A percentile compares a stretch with the other conserved stretches of the same genome.
Evolutionary conservation across 2,888 invertebrate genomes (phyloP).

Genomic region (Caradrina clavipalpis): DNA sequence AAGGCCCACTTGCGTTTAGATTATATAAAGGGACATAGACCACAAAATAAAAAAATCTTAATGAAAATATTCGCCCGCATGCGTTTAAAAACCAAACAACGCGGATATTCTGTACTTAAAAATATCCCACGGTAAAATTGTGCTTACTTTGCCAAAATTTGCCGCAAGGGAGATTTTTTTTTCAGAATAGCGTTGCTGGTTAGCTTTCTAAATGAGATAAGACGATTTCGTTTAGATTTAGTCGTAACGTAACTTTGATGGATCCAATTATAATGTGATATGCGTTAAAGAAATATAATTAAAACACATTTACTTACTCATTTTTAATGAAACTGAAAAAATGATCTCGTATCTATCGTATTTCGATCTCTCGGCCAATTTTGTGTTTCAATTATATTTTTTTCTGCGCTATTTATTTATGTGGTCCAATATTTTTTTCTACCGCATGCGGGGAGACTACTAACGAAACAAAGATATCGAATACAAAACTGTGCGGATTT

Average conservation of each 20-base stretch:
- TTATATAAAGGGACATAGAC: slow-evolving; percentile 65
- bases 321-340: slow-evolving; percentile 12
- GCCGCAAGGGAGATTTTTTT: no score
- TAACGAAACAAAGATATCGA: slow-evolving; percentile 42
- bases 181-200: no score
- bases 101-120: no score
- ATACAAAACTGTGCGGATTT: slow-evolving; percentile 40
- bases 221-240: no score
- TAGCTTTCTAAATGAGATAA: no score
- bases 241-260: background rate
- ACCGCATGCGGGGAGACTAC: slow-evolving; percentile 20
- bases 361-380: slow-evolving; percentile 22
- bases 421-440: no score
- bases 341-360: slow-evolving; percentile 44
- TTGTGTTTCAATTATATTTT: slow-evolving; percentile 14
- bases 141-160: no score
- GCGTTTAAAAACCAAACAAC: background rate
- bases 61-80: background rate
- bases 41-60: slow-evolving; percentile 27
- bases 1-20: slow-evolving; percentile 71
- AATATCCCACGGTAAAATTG: no score
- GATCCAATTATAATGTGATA: background rate
- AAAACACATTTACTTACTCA: slow-evolving; percentile 15
- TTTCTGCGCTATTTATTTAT: slow-evolving; percentile 1
- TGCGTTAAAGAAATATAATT: slow-evolving; percentile 22